Base-by-base conservation (phyloP, 2,888 invertebrate species). In the Drosophila picticornis region DNA sequence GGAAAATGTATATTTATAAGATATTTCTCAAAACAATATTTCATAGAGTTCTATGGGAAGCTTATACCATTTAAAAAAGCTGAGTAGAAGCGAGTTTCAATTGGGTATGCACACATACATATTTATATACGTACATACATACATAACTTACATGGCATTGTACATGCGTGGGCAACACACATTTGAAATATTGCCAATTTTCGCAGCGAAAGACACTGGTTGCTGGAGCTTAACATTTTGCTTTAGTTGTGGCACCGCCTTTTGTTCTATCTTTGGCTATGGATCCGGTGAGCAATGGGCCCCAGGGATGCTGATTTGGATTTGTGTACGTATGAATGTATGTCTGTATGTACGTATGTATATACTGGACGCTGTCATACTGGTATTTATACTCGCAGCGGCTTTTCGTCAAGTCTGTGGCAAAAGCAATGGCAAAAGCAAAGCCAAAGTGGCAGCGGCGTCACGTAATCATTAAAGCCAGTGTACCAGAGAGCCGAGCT, bases 401-500 rank as follows among this genome's bases (percentile, higher is more conserved):
- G 59, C 58, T 70, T 76, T 78, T 69, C 74, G 77, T 73, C 77
- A 83, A 80, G 71, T 67, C 72, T 68, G n/a, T 55, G 5, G 56
- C 27, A 50, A 50, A 50, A 27, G 19, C 27, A 46, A 40, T 13
- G 13, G 46, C 46, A 51, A 52, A 22, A 16, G n/a, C 31, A 32
- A 53, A 65, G 59, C 56, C 64, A 71, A 62, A 65, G 52, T 62
- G 74, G 72, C 67, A 66, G 60, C 72, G 64, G 77, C 73, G 72
- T 81, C 84, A 86, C 86, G 84, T 81, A 83, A 83, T 85, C 83
- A 74, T 79, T 73, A 80, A 75, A 75, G 73, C 61, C 81, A 72
- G 57, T 57, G 62, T 36, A 50, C 43, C 50, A 53, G 53, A 40
- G 62, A 29, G 57, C 22, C 29, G 31, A 56, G 56, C 16, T 16